Base-by-base conservation (phyloP, 1,140 invertebrate species). In the Sesamia nonagrioides region DNA sequence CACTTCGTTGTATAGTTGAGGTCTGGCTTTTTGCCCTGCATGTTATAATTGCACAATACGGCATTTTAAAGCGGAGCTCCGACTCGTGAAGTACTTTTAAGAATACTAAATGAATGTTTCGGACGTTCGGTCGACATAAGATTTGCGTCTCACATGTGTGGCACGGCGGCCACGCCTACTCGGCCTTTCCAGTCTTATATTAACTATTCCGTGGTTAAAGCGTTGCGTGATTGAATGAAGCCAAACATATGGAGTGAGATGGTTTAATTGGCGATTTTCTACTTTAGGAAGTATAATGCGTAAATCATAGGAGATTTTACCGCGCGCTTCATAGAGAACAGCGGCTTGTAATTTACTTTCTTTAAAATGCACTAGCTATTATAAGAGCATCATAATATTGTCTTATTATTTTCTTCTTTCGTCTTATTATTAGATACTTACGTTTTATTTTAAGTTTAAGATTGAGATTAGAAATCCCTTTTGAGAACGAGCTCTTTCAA, bases 141-240 rank as follows among this genome's bases (percentile, higher is more conserved):
- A n/a, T n/a, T n/a, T n/a, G n/a, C n/a, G n/a, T n/a, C n/a, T n/a
- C n/a, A n/a, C n/a, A n/a, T n/a, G n/a, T n/a, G n/a, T n/a, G n/a
- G n/a, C n/a, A n/a, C n/a, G n/a, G n/a, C n/a, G n/a, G n/a, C n/a
- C n/a, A n/a, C n/a, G n/a, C n/a, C n/a, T n/a, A n/a, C n/a, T n/a
- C n/a, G n/a, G n/a, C n/a, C n/a, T n/a, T n/a, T n/a, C n/a, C n/a
- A n/a, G n/a, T n/a, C n/a, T n/a, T n/a, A n/a, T n/a, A n/a, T n/a
- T n/a, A n/a, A n/a, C n/a, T n/a, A n/a, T n/a, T n/a, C n/a, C n/a
- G n/a, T n/a, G n/a, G n/a, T n/a, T n/a, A n/a, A 50, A 35, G 27
- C n/a, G 52, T 60, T 74, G 72, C 72, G 73, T 75, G 73, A 48
- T 61, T 63, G 73, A 75, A 75, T 75, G 58, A 48, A 27, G 73